Conservation (phyloP, 2,888 invertebrate genomes). For the Synergus itoensis region DNA sequence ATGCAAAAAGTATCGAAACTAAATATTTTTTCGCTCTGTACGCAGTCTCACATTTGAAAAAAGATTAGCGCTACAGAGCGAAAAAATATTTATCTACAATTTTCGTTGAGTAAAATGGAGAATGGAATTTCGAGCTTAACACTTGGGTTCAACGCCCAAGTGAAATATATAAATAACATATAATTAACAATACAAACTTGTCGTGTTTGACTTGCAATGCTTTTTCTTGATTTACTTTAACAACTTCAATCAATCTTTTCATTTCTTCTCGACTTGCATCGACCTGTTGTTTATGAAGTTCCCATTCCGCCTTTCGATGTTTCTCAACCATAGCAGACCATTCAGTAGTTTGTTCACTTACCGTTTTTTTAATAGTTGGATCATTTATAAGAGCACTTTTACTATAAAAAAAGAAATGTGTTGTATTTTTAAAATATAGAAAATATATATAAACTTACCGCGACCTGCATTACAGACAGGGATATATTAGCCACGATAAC, state of each 20-base stretch:
- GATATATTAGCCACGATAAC: background rate
- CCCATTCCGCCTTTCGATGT: conserved; percentile 81
- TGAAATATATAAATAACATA: too few species aligned
- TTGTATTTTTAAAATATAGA: conserved; percentile 4
- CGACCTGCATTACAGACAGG: background rate
- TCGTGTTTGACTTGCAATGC: conserved; percentile 81
- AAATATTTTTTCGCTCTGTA: too few species aligned
- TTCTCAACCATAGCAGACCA: conserved; percentile 82
- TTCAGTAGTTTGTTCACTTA: conserved; percentile 82
- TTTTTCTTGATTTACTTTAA: conserved; percentile 80
- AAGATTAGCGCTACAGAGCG: too few species aligned
- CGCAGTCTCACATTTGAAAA: too few species aligned
- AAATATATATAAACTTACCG: background rate
- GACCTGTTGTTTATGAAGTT: conserved; percentile 80
- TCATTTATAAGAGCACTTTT: conserved; percentile 74
- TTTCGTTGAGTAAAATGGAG: too few species aligned
- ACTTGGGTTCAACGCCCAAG: too few species aligned
- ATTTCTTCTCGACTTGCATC: conserved; percentile 79
- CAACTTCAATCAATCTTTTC: conserved; percentile 79
- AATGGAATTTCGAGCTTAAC: too few species aligned
- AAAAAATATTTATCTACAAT: too few species aligned
- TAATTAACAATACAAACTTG: conserved; percentile 79
- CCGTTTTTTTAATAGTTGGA: conserved; percentile 77
- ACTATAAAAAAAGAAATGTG: conserved; percentile 60
- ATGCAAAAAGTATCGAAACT: too few species aligned